Conservation (phyloP, 2,888 invertebrate genomes). For the Chaitophorus viminalis region DNA sequence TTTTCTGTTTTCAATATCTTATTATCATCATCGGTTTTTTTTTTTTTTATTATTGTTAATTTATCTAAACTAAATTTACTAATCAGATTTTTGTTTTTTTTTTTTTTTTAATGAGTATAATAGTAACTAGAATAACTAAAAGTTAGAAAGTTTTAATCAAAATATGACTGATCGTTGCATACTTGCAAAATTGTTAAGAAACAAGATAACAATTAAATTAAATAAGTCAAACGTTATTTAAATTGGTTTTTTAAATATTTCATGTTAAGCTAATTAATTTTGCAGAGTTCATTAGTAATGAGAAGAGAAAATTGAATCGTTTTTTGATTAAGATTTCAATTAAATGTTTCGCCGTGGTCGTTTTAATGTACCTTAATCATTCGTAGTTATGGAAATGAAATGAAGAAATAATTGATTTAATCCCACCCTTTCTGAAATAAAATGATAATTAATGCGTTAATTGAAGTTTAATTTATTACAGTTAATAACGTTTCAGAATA, state of each 20-base stretch:
- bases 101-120: no score
- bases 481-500: neutral
- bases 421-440: neutral
- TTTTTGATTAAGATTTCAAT: slow-evolving; percentile 52
- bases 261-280: slow-evolving; percentile 12
- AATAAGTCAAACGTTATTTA: neutral
- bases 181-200: neutral
- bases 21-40: no score
- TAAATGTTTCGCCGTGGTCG: slow-evolving; percentile 15
- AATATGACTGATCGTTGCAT: no score
- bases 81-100: no score
- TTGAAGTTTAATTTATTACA: slow-evolving; percentile 16
- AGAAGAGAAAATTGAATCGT: slow-evolving; percentile 40
- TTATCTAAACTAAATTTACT: no score
- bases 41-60: no score
- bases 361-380: slow-evolving; percentile 11
- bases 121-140: neutral
- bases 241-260: slow-evolving; percentile 1
- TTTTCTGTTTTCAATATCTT: no score
- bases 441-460: slow-evolving; percentile 23
- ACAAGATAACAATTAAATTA: neutral
- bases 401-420: neutral
- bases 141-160: neutral
- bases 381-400: slow-evolving; percentile 10
- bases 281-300: neutral